phyloP scores from a whole-genome alignment of 2,888 invertebrate genomes.

The Idaea dimidiata region DNA sequence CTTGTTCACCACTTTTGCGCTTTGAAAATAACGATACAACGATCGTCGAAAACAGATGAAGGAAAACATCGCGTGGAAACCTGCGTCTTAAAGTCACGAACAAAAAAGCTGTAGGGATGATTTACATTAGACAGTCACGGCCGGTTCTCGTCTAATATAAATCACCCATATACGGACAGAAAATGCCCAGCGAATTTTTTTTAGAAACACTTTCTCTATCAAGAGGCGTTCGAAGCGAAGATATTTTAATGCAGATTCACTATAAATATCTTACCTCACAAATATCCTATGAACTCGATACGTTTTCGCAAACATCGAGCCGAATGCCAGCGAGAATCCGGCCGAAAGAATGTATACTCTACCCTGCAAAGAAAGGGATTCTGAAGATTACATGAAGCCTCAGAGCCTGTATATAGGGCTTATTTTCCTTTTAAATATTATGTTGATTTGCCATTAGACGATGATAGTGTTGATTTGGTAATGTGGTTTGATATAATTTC shows the following conservation, averaged over 20 bases:
- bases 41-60: no score
- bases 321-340: slow-evolving; percentile 95
- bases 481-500: not conserved
- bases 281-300: slow-evolving; percentile 96
- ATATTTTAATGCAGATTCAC: slow-evolving; percentile 3
- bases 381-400: slow-evolving; percentile 12
- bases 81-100: no score
- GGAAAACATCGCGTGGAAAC: no score
- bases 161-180: no score
- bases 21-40: no score
- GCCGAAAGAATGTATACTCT: slow-evolving; percentile 93
- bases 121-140: no score
- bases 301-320: slow-evolving; percentile 97
- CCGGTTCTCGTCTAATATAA: no score
- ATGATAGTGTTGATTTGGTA: not conserved
- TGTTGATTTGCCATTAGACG: slow-evolving; percentile 1
- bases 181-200: no score
- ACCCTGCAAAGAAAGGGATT: slow-evolving; percentile 79
- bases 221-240: not conserved
- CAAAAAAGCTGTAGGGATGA: no score
- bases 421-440: not conserved
- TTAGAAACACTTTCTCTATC: no score
- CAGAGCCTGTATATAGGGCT: not conserved
- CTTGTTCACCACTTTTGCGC: no score
- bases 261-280: slow-evolving; percentile 74